phyloP scores from a whole-genome alignment of 2,113 vertebrate genomes.

The Bos taurus region DNA sequence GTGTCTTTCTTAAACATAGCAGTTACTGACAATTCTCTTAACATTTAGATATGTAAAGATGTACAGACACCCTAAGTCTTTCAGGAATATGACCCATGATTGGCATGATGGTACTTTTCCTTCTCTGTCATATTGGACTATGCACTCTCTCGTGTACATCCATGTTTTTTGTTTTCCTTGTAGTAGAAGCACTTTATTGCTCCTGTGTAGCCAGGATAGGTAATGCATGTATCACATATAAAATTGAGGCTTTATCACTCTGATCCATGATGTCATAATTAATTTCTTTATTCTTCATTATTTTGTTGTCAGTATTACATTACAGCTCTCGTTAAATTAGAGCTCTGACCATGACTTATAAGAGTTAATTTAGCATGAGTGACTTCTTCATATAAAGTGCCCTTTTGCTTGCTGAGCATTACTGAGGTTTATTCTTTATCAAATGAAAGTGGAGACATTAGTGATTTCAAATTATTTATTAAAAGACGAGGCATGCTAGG shows the following conservation, averaged over 20 bases:
- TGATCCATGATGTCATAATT: neutral
- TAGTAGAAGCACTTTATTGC: neutral
- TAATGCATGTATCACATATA: too few relatives aligned
- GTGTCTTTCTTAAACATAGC: too few relatives aligned
- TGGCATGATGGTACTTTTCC: too few relatives aligned
- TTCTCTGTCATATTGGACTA: neutral
- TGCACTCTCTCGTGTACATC: fast-evolving
- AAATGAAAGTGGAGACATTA: too few relatives aligned
- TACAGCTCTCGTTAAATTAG: neutral
- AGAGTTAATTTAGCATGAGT: neutral
- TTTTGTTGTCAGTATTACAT: neutral
- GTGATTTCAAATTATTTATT: neutral
- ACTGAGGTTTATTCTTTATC: too few relatives aligned
- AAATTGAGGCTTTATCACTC: neutral
- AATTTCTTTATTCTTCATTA: neutral
- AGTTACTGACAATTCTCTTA: too few relatives aligned
- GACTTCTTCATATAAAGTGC: too few relatives aligned
- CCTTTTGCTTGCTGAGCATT: too few relatives aligned
- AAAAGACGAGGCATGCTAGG: neutral
- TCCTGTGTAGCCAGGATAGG: neutral
- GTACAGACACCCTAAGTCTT: too few relatives aligned
- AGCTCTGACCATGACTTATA: neutral
- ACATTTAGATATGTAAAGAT: too few relatives aligned
- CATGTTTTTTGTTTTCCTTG: neutral
- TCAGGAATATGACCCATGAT: too few relatives aligned